Percentiles rank a stretch among this genome's conserved stretches.
These are phyloP conservation scores for Monomorium pharaonis DNA, from an alignment of 1,140 invertebrate genomes.

Conservation along the genomic window DNA sequence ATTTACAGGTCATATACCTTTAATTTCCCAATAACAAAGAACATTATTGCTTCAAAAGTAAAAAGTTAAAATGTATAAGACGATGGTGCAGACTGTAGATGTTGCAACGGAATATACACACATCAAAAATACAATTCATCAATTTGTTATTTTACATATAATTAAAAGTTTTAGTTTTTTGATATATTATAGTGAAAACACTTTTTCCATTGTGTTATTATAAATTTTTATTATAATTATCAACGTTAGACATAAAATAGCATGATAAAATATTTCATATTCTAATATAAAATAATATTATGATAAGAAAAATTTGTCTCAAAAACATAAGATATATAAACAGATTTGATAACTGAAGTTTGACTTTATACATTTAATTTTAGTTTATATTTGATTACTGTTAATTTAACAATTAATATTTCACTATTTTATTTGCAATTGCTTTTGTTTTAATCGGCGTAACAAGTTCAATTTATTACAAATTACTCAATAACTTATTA, in stretches of 20 bases:
- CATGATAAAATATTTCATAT: neutral
- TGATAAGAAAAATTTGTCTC: constrained; percentile 11
- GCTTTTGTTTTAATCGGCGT: constrained; percentile 42
- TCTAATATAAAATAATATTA: neutral
- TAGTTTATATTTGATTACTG: constrained; percentile 8
- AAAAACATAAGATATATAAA: neutral
- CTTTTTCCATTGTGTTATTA: neutral
- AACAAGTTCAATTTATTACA: constrained; percentile 37
- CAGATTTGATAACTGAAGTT: constrained; percentile 11
- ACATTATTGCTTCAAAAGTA: neutral
- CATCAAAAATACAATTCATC: neutral
- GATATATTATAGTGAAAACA: neutral
- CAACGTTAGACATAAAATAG: neutral
- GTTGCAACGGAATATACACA: neutral
- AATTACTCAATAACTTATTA: constrained; percentile 59
- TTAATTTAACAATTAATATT: constrained; percentile 35
- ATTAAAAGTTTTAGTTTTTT: constrained; percentile 7
- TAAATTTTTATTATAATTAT: neutral
- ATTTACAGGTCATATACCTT: neutral
- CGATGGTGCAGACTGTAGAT: neutral
- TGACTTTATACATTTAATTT: constrained; percentile 29
- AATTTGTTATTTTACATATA: neutral
- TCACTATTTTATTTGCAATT: neutral
- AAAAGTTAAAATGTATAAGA: neutral
- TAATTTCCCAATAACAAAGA: neutral